These are phyloP conservation scores for Myripristis jacobus DNA, from an alignment of 2,797 vertebrate species.

Conservation along the genomic window DNA sequence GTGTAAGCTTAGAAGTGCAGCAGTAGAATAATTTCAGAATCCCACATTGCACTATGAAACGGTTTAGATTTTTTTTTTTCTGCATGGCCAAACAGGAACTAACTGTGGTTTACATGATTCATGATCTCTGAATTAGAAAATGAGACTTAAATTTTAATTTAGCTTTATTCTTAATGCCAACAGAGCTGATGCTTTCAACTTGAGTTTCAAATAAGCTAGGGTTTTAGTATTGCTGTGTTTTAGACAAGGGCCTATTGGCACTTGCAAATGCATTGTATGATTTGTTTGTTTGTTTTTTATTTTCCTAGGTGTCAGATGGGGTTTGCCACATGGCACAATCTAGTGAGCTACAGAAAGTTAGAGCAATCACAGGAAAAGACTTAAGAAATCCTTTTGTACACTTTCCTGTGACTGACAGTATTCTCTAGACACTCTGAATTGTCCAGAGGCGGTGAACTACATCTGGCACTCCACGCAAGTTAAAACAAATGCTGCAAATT, in stretches of 20 bases:
- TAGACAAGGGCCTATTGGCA: not conserved
- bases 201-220: not conserved
- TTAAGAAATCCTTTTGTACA: no score
- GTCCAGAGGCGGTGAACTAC: no score
- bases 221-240: not conserved
- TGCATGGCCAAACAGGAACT: constrained; percentile 10
- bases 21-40: constrained; percentile 1
- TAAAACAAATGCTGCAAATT: no score
- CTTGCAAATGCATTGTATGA: not conserved
- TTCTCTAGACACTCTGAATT: no score
- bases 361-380: no score
- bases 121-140: constrained; percentile 41
- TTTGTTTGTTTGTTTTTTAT: not conserved
- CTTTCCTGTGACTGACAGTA: no score
- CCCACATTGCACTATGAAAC: not conserved
- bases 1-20: not conserved
- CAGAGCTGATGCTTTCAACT: not conserved
- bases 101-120: constrained; percentile 33
- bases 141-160: constrained; percentile 1
- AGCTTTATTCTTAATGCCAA: constrained; percentile 4
- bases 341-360: no score
- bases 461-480: no score
- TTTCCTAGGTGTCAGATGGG: no score
- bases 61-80: not conserved
- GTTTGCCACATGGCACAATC: no score